Conservation (phyloP, 2,888 invertebrate genomes). For the Mythimna pallens region DNA sequence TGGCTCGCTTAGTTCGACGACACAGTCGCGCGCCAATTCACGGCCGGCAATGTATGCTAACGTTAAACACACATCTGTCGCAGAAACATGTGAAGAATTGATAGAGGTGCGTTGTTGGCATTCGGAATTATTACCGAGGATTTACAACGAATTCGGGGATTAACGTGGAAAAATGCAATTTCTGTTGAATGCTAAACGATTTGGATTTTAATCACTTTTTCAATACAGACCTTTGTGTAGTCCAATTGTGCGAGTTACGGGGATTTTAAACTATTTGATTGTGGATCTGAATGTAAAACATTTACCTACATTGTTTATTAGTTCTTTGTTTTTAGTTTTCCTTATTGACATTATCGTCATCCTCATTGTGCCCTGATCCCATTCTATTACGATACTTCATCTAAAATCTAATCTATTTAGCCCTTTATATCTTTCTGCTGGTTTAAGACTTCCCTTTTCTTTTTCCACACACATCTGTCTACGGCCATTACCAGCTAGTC, state of each 20-base stretch:
- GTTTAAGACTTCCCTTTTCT: too few species aligned
- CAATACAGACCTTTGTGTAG: conserved; percentile 32
- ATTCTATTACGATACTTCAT: not conserved
- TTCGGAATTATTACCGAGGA: conserved; percentile 57
- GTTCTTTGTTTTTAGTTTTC: not conserved
- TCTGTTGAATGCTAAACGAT: conserved; percentile 52
- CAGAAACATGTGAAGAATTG: conserved; percentile 38
- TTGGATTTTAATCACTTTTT: conserved; percentile 52
- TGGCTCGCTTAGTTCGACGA: conserved; percentile 76
- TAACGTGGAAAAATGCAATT: conserved; percentile 55
- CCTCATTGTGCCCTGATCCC: not conserved
- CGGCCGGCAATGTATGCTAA: conserved; percentile 70
- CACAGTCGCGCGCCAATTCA: conserved; percentile 66
- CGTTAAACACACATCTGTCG: conserved; percentile 44
- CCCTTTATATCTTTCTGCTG: too few species aligned
- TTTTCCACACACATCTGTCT: too few species aligned
- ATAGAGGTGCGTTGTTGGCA: conserved; percentile 51
- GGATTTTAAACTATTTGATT: conserved; percentile 24
- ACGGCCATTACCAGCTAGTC: too few species aligned
- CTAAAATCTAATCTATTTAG: too few species aligned
- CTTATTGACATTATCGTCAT: not conserved
- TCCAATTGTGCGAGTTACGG: conserved; percentile 29
- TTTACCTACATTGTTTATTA: not conserved
- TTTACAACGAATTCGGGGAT: conserved; percentile 59
- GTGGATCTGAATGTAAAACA: not conserved